Evolutionary conservation across 2,797 vertebrate species (phyloP).

Genomic region (Gallinago solitaria): DNA sequence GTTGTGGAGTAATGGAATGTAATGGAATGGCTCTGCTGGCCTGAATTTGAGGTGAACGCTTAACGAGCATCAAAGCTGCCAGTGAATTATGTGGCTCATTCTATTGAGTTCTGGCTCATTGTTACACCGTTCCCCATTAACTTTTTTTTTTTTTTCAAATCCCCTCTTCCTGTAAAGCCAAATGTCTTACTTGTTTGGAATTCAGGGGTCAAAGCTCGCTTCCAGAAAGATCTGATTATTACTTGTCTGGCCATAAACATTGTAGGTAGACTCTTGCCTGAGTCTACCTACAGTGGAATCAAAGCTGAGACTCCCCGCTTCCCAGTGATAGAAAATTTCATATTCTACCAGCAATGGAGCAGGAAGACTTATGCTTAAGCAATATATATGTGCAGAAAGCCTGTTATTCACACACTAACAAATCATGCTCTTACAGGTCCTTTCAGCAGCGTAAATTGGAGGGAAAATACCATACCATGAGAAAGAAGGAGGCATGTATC

Average conservation of each 20-base stretch:
- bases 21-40: neutral
- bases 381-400: neutral
- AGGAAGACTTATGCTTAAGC: neutral
- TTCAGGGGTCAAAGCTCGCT: neutral
- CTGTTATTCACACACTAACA: neutral
- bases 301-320: neutral
- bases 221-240: neutral
- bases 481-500: neutral
- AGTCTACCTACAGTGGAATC: neutral
- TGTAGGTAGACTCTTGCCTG: neutral
- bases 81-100: neutral
- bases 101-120: neutral
- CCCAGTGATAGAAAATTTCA: neutral
- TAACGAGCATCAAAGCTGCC: neutral
- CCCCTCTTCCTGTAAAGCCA: neutral
- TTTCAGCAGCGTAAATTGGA: neutral
- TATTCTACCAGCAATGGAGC: neutral
- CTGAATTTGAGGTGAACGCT: neutral
- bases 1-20: neutral
- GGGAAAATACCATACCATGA: neutral
- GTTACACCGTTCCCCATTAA: accelerated
- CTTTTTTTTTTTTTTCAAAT: neutral
- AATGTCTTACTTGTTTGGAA: neutral
- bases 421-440: neutral
- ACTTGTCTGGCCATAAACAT: neutral